A percentile compares a stretch with the other conserved stretches of the same genome.
phyloP scores from a whole-genome alignment of 2,888 invertebrate genomes.

The Tuta absoluta region DNA sequence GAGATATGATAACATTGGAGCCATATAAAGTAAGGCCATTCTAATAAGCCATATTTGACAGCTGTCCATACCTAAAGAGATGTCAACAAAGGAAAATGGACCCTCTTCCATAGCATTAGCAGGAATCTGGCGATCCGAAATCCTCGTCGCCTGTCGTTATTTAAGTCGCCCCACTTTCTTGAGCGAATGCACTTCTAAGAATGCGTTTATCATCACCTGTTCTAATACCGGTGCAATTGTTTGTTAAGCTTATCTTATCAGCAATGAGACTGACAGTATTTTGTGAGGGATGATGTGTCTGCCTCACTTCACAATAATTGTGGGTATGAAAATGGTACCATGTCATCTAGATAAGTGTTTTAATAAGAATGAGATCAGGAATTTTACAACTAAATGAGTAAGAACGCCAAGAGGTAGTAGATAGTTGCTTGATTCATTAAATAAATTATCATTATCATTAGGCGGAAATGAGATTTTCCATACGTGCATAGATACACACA shows the following conservation, averaged over 20 bases:
- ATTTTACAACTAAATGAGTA: not conserved
- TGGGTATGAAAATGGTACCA: not conserved
- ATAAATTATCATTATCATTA: too few relatives aligned
- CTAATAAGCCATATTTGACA: too few relatives aligned
- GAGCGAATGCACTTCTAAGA: conserved; percentile 19
- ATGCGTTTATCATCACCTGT: conserved; percentile 21
- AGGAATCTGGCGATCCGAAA: not conserved
- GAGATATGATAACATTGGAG: not conserved
- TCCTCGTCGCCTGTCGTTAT: not conserved
- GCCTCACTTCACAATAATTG: not conserved
- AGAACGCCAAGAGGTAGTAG: too few relatives aligned
- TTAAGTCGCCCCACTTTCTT: not conserved
- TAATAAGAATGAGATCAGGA: not conserved
- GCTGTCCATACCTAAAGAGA: too few relatives aligned
- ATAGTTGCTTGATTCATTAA: too few relatives aligned
- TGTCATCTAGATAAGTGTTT: not conserved
- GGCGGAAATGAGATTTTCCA: too few relatives aligned
- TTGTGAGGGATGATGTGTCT: conserved; percentile 21
- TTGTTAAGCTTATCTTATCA: conserved; percentile 22
- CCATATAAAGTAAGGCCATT: not conserved
- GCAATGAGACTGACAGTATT: conserved; percentile 12
- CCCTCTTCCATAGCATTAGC: not conserved
- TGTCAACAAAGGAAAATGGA: too few relatives aligned
- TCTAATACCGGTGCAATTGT: conserved; percentile 17
- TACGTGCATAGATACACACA: too few relatives aligned